Evolutionary conservation across 2,113 vertebrate genomes (phyloP).

Genomic region (Pseudorasbora parva): DNA sequence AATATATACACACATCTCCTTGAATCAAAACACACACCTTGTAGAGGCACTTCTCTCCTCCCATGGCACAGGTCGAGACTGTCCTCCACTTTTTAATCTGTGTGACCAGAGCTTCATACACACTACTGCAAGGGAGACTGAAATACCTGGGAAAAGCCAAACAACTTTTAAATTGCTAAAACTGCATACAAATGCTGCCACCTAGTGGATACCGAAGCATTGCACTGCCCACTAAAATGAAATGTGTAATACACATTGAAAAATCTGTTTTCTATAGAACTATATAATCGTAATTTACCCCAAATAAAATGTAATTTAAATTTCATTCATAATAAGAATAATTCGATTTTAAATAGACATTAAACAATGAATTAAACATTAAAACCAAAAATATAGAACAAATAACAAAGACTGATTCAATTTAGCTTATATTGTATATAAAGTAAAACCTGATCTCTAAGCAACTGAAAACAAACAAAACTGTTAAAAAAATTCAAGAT

Average conservation of each 20-base stretch:
- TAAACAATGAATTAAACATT: too few species aligned
- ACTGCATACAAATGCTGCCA: slow-evolving; percentile 43
- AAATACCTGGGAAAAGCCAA: slow-evolving; percentile 70
- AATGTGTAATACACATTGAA: too few species aligned
- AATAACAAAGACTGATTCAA: too few species aligned
- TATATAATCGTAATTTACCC: neutral
- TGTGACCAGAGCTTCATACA: slow-evolving; percentile 69
- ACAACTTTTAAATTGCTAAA: neutral
- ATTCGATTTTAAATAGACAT: neutral
- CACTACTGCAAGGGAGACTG: slow-evolving; percentile 67
- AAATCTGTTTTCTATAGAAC: neutral
- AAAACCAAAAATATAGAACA: too few species aligned
- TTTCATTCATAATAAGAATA: neutral
- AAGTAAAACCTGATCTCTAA: too few species aligned
- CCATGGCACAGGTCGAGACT: slow-evolving; percentile 64
- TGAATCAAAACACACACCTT: slow-evolving; percentile 61
- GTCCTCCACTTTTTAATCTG: slow-evolving; percentile 76
- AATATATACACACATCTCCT: neutral
- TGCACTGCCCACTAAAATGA: neutral
- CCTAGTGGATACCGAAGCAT: slow-evolving; percentile 50
- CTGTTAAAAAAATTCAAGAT: neutral
- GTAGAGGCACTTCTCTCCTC: slow-evolving; percentile 76
- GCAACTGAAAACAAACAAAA: neutral
- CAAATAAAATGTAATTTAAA: neutral
- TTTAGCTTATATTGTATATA: too few species aligned